Percentiles rank a stretch among this genome's conserved stretches.
These are phyloP conservation scores for Teleogryllus oceanicus DNA, from an alignment of 2,888 invertebrate species.

Conservation along the genomic window DNA sequence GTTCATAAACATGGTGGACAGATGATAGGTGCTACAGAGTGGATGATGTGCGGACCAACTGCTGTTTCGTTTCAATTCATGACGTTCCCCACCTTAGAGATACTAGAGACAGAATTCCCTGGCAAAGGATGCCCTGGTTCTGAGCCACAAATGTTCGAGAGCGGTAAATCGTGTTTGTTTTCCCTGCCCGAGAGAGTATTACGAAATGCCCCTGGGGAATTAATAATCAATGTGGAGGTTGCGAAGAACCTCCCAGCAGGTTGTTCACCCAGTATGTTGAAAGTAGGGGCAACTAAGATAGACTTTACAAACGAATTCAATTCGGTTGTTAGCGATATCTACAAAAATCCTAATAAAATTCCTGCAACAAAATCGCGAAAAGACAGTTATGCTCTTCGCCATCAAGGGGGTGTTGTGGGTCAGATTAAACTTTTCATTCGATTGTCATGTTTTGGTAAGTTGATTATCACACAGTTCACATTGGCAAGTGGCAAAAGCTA, in stretches of 20 bases:
- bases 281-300: neutral
- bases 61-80: neutral
- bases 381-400: neutral
- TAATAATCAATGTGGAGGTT: neutral
- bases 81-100: neutral
- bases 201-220: neutral
- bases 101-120: neutral
- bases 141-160: slow-evolving; percentile 4
- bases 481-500: neutral
- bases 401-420: neutral
- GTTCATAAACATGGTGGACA: neutral
- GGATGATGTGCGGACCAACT: neutral
- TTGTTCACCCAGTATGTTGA: neutral
- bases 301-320: neutral
- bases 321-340: neutral
- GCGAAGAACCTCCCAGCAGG: neutral
- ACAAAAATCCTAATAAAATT: neutral
- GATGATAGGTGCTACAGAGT: neutral
- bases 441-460: slow-evolving; percentile 2
- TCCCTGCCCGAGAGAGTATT: neutral
- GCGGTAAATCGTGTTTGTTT: slow-evolving; percentile 6
- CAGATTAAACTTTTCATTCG: neutral
- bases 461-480: neutral
- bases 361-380: neutral
- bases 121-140: neutral